These are phyloP conservation scores for Planiliza haematocheilus DNA, from an alignment of 2,113 vertebrate species.

Conservation along the genomic window DNA sequence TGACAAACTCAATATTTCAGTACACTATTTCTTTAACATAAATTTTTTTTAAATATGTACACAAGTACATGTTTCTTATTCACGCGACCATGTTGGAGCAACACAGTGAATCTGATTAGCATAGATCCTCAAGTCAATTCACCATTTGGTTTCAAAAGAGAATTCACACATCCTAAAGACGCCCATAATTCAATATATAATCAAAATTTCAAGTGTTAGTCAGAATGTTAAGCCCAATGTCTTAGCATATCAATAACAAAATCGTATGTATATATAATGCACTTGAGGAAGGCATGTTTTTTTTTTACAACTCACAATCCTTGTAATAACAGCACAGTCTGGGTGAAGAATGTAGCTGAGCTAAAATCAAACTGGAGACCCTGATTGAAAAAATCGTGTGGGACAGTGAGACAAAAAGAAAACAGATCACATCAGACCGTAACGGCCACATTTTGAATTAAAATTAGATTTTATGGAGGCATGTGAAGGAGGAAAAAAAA, in stretches of 20 bases:
- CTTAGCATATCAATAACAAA: slow-evolving; percentile 70
- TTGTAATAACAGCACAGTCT: slow-evolving; percentile 65
- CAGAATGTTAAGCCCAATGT: slow-evolving; percentile 74
- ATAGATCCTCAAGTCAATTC: slow-evolving; percentile 75
- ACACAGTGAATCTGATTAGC: slow-evolving; percentile 77
- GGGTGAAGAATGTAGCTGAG: slow-evolving; percentile 65
- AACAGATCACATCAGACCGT: slow-evolving; percentile 29
- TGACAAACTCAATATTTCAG: slow-evolving; percentile 60
- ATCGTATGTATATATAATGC: slow-evolving; percentile 77
- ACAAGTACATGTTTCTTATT: slow-evolving; percentile 68
- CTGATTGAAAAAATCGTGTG: slow-evolving; percentile 66
- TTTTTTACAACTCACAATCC: slow-evolving; percentile 69
- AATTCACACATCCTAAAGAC: slow-evolving; percentile 68
- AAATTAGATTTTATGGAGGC: slow-evolving; percentile 42
- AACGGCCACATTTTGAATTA: slow-evolving; percentile 23
- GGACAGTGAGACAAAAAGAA: slow-evolving; percentile 49
- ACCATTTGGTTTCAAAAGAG: slow-evolving; percentile 75
- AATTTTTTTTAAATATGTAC: slow-evolving; percentile 63
- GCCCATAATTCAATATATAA: slow-evolving; percentile 59
- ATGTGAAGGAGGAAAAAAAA: slow-evolving; percentile 30
- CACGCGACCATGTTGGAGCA: slow-evolving; percentile 56
- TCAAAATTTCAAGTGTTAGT: slow-evolving; percentile 77
- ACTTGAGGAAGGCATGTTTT: slow-evolving; percentile 79
- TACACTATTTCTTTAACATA: slow-evolving; percentile 46
- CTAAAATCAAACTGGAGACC: slow-evolving; percentile 64